Base-by-base conservation (phyloP, 2,113 vertebrate species). In the Lathamus discolor region DNA sequence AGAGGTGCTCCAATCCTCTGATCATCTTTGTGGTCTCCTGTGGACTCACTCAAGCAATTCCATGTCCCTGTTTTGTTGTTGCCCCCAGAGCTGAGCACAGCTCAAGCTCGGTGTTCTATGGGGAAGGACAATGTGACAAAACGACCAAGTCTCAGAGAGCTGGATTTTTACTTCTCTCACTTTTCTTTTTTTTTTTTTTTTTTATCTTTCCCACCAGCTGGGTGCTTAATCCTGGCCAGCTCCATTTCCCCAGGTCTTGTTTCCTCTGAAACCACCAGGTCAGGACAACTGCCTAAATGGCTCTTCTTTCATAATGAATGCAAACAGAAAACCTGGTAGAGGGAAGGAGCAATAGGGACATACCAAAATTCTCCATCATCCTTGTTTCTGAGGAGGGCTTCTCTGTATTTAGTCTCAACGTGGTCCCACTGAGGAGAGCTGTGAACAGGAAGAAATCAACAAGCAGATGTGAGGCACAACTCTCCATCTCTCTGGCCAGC, bases 341-440 rank as follows among this genome's bases (percentile, higher is more conserved):
- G 20, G 63, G 27, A 75, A 95, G 16, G 7, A 67, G 39, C 19
- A 18, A 67, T 35, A 72, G 25, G 6, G 31, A 95, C 86, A 92
- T 98, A 98, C 98, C 98, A 98, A 92, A 98, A 98, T 86, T 98
- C 98, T 48, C 98, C 98, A 79, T 98, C 96, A 5, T 97, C 79
- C 59, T 97, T 98, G 1, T 97, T 74, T 57, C 95, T 79, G 86
- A 95, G 89, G 17, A 98, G 69, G 6, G 37, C 28, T 81, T 52
- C 94, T 81, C 94, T 97, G 44, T 25, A 15, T 6, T 73, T 22
- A 31, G 93, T 62, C 1, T 52, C 81, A 57, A 95, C 95, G 39
- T 31, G 41, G 57, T 97, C 59, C 98, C 98, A 98, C 22, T 98
- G 94, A 28, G 7, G 46, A 49, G 98, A 98, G 31, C 98, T 98